phyloP scores from a whole-genome alignment of 1,140 invertebrate species.

The Ceratitis capitata region DNA sequence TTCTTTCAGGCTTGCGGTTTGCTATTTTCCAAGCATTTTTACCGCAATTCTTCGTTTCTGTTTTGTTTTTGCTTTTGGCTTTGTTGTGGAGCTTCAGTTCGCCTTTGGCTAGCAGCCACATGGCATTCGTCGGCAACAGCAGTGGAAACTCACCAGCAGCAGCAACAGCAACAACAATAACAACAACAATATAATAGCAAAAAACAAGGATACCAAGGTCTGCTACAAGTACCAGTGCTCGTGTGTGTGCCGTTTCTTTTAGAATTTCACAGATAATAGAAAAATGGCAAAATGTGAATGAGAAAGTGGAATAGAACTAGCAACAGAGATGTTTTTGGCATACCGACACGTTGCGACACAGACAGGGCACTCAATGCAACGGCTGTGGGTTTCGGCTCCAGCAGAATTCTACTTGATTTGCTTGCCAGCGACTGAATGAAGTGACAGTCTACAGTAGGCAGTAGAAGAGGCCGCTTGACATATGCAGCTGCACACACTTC shows the following conservation, averaged over 20 bases:
- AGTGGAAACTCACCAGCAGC: background rate
- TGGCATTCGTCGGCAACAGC: conserved; percentile 40
- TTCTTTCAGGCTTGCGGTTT: background rate
- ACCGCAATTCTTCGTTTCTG: conserved; percentile 1
- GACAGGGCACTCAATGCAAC: background rate
- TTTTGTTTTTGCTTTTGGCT: no score
- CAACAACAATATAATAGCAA: no score
- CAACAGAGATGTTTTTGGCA: conserved; percentile 18
- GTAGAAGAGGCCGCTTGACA: background rate
- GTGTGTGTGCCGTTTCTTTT: background rate
- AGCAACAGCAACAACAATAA: no score
- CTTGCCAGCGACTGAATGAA: background rate
- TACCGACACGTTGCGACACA: background rate
- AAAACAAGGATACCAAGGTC: background rate
- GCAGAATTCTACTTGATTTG: background rate
- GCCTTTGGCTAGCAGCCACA: conserved; percentile 40
- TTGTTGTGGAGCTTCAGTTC: background rate
- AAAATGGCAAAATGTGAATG: background rate
- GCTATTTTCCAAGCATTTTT: conserved; percentile 21
- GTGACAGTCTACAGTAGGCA: background rate
- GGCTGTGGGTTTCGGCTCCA: background rate
- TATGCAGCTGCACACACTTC: background rate
- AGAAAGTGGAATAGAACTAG: background rate
- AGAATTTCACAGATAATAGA: background rate
- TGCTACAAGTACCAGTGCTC: background rate